A percentile compares a stretch with the other conserved stretches of the same genome.
Conservation (phyloP, 2,888 invertebrate genomes). For the Anthrax anthrax region DNA sequence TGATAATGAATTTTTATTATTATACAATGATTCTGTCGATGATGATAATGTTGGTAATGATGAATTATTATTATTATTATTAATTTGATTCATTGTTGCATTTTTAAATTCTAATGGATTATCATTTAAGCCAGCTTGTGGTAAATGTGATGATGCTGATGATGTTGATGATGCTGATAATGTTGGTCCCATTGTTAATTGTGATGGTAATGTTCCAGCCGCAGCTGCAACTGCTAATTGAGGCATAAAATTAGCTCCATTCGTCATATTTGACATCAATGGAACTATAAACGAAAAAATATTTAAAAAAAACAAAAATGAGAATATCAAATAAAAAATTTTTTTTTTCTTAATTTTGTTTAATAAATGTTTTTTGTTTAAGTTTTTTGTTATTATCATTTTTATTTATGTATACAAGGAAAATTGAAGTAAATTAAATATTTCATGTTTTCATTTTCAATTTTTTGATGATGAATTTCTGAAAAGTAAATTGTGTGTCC, state of each 20-base stretch:
- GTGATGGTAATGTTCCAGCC: constrained; percentile 8
- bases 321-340: background rate
- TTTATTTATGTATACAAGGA: too few species aligned
- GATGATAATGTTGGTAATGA: constrained; percentile 1
- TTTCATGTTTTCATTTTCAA: too few species aligned
- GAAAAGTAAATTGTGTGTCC: too few species aligned
- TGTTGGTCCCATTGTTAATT: constrained; percentile 6
- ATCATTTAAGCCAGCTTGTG: constrained; percentile 40
- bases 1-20: background rate
- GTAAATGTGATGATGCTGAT: constrained; percentile 8
- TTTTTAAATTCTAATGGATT: constrained; percentile 48
- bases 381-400: too few species aligned
- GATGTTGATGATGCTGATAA: constrained; percentile 7
- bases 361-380: background rate
- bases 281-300: constrained; percentile 13
- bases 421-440: too few species aligned
- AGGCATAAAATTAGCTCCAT: constrained; percentile 26
- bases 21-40: too few species aligned
- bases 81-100: background rate
- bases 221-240: constrained; percentile 24
- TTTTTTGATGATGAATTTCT: too few species aligned
- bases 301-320: background rate
- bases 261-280: constrained; percentile 13
- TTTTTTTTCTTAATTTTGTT: background rate
- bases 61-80: too few species aligned